Conservation (phyloP, 2,888 invertebrate species). For the Perdita meconis region DNA sequence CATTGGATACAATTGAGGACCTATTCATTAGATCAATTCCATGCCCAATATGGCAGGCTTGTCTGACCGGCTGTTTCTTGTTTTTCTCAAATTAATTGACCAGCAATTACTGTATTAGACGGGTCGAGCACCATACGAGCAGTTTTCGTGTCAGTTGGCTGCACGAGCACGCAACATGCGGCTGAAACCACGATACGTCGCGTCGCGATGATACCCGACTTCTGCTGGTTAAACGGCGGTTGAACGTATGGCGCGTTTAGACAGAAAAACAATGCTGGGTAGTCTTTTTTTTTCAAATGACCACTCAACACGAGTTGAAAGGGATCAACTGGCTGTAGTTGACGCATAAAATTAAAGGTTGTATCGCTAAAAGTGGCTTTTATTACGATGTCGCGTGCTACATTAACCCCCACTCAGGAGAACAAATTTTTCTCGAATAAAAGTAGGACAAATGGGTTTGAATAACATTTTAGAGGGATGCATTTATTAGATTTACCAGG, state of each 20-base stretch:
- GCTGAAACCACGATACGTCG: constrained; percentile 46
- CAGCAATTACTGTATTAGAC: constrained; percentile 75
- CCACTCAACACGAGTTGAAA: constrained; percentile 35
- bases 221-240: constrained; percentile 40
- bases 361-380: too few relatives aligned
- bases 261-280: background rate
- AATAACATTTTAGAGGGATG: too few relatives aligned
- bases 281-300: constrained; percentile 43
- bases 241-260: constrained; percentile 37
- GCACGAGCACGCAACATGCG: constrained; percentile 58
- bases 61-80: constrained; percentile 68
- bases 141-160: constrained; percentile 73
- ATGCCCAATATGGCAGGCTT: constrained; percentile 61
- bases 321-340: constrained; percentile 16
- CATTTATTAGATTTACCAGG: too few relatives aligned
- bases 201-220: constrained; percentile 48
- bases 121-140: constrained; percentile 58
- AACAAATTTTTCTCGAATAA: too few relatives aligned
- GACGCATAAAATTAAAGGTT: constrained; percentile 22
- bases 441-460: too few relatives aligned
- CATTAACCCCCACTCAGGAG: too few relatives aligned
- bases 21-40: constrained; percentile 70
- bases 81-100: constrained; percentile 79
- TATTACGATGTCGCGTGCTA: too few relatives aligned
- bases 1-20: constrained; percentile 26